Evolutionary conservation across 2,888 invertebrate species (phyloP), one percentile per base, ranked within the genome.

Genomic region (Kryphioiulus occultus): DNA sequence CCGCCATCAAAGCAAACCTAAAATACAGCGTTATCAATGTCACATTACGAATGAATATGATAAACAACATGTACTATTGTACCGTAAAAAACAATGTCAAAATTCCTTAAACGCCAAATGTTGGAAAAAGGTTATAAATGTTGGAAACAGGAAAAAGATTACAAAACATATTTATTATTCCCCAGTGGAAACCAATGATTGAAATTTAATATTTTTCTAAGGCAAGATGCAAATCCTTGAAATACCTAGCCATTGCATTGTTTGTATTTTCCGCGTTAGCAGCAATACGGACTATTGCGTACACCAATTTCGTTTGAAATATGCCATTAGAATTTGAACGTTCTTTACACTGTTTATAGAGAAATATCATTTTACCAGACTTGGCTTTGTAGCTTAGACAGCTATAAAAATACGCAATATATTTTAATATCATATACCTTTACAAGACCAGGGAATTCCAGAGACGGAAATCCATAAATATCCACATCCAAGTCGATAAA

Each of bases 381-480:
- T 68, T 68, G 22, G 12, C 26, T 68, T 22, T 68, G 26, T 26
- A 26, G 26, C 10, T 26, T 10, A 22, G 10, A 12, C 26, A 26
- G 22, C 22, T 22, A 68, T 68, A 68, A 68, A 68, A 68, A 26
- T 26, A 22, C 68, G 26, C 7, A 26, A 68, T 26, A 68, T 68
- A 26, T 68, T 47, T 68, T 68, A 68, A 12, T 68, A 26, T 26
- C 68, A 84, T 47, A 19, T 82, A 87, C 87, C 87, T 87, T 87
- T 22, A 84, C 42, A 19, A 87, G n/a, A 42, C 87, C 87, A 42
- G 87, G 87, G 30, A 44, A 84, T 26, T 87, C 87, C 17, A 87
- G 30, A 17, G 87, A 87, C 44, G 87, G 87, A 44, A 87, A 84
- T 30, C 44, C 87, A 82, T 87, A 87, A 26, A 87, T 17, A 26